Conservation (phyloP, 2,797 vertebrate genomes). For the Hephaestus fuliginosus region DNA sequence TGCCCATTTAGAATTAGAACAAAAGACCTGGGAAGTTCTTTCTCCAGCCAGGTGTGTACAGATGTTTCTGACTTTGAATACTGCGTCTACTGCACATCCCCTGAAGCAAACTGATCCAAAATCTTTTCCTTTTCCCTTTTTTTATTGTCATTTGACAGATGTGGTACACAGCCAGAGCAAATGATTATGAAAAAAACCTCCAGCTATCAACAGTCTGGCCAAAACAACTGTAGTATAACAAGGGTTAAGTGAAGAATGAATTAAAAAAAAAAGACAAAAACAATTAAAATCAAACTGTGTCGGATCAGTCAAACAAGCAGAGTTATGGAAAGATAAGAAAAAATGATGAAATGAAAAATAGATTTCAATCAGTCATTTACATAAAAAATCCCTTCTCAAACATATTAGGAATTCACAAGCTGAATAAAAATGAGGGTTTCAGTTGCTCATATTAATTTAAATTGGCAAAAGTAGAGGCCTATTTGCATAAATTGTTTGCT, state of each 20-base stretch:
- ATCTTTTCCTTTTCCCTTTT: no score
- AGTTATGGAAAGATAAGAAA: constrained; percentile 53
- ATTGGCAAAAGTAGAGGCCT: constrained; percentile 53
- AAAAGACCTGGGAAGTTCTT: constrained; percentile 5
- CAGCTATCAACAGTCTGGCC: not conserved
- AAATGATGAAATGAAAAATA: constrained; percentile 53
- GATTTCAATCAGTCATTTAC: constrained; percentile 63
- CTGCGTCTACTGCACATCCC: not conserved
- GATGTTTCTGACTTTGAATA: not conserved
- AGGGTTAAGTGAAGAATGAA: not conserved
- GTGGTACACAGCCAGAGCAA: not conserved
- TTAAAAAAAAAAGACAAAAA: not conserved
- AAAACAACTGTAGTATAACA: not conserved
- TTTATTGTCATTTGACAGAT: not conserved
- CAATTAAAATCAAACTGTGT: constrained; percentile 5
- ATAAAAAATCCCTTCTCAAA: constrained; percentile 55
- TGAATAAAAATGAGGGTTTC: constrained; percentile 56
- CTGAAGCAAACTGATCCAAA: not conserved
- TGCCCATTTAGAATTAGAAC: constrained; percentile 10
- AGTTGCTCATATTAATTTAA: constrained; percentile 61
- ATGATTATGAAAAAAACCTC: not conserved
- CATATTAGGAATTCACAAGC: constrained; percentile 38
- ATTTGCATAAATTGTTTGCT: constrained; percentile 80
- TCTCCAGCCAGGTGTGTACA: constrained; percentile 7
- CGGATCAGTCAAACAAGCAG: constrained; percentile 43